Percentiles rank a stretch among this genome's conserved stretches.
Conservation (phyloP, 2,888 invertebrate genomes). For the Acholoe squamosa region DNA sequence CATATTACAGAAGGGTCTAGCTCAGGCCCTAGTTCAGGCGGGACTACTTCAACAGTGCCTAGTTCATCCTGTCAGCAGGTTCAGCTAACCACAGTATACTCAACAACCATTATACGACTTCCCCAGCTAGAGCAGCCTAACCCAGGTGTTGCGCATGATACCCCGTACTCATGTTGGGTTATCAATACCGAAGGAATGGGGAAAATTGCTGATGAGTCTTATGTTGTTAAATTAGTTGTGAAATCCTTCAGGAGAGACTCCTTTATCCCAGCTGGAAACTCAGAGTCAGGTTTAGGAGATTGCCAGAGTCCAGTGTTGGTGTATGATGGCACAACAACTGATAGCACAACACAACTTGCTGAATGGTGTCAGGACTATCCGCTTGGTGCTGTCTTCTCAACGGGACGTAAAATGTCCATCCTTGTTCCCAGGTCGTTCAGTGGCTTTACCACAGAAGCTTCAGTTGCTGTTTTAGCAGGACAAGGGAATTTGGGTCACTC, state of each 20-base stretch:
- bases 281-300: too few relatives aligned
- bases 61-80: neutral
- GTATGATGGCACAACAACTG: neutral
- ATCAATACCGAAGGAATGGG: neutral
- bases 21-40: too few relatives aligned
- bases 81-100: neutral
- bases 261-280: too few relatives aligned
- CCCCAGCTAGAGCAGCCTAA: neutral
- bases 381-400: neutral
- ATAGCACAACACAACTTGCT: neutral
- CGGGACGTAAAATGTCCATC: neutral
- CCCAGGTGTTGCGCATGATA: neutral
- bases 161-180: neutral
- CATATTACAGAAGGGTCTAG: too few relatives aligned
- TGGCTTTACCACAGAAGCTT: neutral
- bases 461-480: neutral
- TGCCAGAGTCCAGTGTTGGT: too few relatives aligned
- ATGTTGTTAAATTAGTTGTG: neutral
- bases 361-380: neutral
- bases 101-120: neutral
- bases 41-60: too few relatives aligned
- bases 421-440: neutral
- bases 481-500: neutral
- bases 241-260: neutral
- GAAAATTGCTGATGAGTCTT: neutral